A percentile compares a stretch with the other conserved stretches of the same genome.
Evolutionary conservation across 1,140 invertebrate species (phyloP).

Genomic region (Drosophila saltans): DNA sequence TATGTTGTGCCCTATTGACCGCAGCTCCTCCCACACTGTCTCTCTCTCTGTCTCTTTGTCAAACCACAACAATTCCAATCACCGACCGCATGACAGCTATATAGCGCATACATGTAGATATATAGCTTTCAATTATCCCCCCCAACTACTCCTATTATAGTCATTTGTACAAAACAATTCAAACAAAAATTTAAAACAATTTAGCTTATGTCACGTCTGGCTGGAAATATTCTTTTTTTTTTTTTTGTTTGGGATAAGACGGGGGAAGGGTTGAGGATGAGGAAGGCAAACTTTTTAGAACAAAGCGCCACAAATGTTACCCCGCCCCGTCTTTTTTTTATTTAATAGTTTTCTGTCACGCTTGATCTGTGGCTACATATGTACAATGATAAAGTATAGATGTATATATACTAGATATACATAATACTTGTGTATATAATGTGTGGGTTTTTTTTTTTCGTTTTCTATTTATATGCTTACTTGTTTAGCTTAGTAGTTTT

Average conservation of each 20-base stretch:
- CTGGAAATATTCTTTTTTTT: neutral
- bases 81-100: slow-evolving; percentile 35
- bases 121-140: slow-evolving; percentile 55
- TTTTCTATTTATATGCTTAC: slow-evolving; percentile 51
- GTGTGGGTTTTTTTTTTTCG: slow-evolving; percentile 15
- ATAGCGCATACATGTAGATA: neutral
- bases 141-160: slow-evolving; percentile 39
- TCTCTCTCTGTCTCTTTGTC: slow-evolving; percentile 27
- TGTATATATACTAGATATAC: slow-evolving; percentile 21
- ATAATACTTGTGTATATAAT: slow-evolving; percentile 1
- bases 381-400: slow-evolving; percentile 22
- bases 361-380: slow-evolving; percentile 57
- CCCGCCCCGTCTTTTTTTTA: neutral
- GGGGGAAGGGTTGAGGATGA: neutral
- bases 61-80: neutral
- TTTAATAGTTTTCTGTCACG: slow-evolving; percentile 69
- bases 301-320: slow-evolving; percentile 58
- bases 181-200: slow-evolving; percentile 75
- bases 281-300: slow-evolving; percentile 48
- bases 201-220: slow-evolving; percentile 75
- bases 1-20: slow-evolving; percentile 66
- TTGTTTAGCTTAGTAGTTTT: slow-evolving; percentile 74
- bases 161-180: slow-evolving; percentile 63
- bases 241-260: neutral
- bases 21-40: slow-evolving; percentile 15